Evolutionary conservation across 1,140 invertebrate species (phyloP), one percentile per base, ranked within the genome.

Genomic region (Ceratitis capitata): DNA sequence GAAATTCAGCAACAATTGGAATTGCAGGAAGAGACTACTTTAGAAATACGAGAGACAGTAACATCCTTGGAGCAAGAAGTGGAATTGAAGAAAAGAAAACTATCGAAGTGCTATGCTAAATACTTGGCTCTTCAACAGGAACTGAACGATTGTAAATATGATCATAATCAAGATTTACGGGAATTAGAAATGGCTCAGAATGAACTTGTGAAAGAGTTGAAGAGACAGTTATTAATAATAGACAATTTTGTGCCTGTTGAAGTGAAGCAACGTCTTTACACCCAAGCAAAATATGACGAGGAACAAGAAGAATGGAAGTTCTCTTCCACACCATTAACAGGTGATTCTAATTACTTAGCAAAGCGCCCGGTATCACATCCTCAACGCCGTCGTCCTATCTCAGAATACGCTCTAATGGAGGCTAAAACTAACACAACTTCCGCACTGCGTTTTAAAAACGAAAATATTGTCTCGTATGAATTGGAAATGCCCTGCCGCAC

Each of bases 171-270:
- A 74, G 96, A 98, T 88, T 92, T 97, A 85, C 93, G 96, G 85
- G 96, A 97, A 84, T 89, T 97, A 32, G 96, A 97, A 90, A 94
- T 95, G 90, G 95, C 95, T 1, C 96, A 97, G 88, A 95, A 96
- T 89, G 95, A 97, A 87, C 93, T 98, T 45, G 96, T 95, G 1
- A 95, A 96, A 91, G 93, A 96, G 88, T 92, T 97, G 69, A 96
- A 97, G 87, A 93, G 96, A n/a, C 95, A 95, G 85, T 95, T 97
- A 89, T 93, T 99, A 12, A 96, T 99, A 58, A 98, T 99, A 85
- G 98, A 99, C 89, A 99, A 99, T 92, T 99, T 99, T 92, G 98
- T 99, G 89, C 98, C 98, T 14, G 93, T 95, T 3, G 97, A 98
- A 88, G 97, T 99, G 74, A 96, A 97, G 88, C 95, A 95, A 69